phyloP scores from a whole-genome alignment of 2,888 invertebrate species.

The Volucella inanis region DNA sequence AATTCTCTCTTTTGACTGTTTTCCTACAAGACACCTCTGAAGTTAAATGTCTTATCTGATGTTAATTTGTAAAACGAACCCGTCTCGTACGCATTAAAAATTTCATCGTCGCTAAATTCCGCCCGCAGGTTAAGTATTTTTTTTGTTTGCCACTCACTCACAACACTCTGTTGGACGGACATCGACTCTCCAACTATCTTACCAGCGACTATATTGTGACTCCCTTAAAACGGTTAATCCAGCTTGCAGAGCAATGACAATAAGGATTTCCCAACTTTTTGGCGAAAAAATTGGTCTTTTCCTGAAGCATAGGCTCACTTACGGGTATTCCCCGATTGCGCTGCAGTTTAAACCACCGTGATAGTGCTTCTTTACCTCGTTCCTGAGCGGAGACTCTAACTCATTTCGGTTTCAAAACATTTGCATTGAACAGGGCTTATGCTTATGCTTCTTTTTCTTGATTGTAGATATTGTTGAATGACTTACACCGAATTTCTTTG shows the following conservation, averaged over 20 bases:
- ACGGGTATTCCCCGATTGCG: conserved; percentile 1
- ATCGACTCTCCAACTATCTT: conserved; percentile 28
- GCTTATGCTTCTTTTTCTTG: conserved; percentile 21
- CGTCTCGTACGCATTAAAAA: conserved; percentile 28
- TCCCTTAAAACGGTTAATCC: conserved; percentile 3
- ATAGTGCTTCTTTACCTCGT: conserved; percentile 7
- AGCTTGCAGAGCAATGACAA: conserved; percentile 27
- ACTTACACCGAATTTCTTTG: conserved; percentile 19
- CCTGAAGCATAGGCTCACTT: conserved; percentile 17
- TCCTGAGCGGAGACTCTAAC: conserved; percentile 11
- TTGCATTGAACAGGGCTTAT: neutral
- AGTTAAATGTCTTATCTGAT: conserved; percentile 29
- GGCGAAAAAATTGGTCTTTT: conserved; percentile 2
- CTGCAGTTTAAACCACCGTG: conserved; percentile 2
- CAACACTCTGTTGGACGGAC: conserved; percentile 18
- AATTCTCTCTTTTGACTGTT: no score
- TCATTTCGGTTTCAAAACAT: conserved; percentile 22
- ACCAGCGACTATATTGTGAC: conserved; percentile 10
- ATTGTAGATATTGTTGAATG: conserved; percentile 30
- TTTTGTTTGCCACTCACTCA: conserved; percentile 24
- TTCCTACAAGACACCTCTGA: conserved; percentile 1
- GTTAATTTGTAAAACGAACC: conserved; percentile 32
- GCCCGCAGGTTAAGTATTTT: neutral
- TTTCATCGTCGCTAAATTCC: conserved; percentile 11
- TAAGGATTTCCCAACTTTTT: neutral